Conservation (phyloP, 2,797 vertebrate genomes). For the Thaleichthys pacificus region DNA sequence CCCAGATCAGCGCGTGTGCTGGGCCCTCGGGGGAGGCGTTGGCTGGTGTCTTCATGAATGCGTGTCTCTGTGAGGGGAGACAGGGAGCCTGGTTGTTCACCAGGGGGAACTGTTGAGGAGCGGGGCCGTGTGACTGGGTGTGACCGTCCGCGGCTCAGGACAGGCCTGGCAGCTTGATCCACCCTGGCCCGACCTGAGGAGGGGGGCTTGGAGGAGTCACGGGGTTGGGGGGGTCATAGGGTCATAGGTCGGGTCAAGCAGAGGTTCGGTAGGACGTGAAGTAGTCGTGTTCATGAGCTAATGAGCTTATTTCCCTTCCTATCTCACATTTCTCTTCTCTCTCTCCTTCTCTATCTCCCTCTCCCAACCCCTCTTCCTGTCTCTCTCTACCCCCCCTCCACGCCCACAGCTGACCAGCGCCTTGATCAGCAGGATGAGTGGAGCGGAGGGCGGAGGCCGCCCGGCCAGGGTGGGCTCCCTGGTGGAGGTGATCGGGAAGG, state of each 20-base stretch:
- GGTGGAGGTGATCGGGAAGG: slow-evolving; percentile 96
- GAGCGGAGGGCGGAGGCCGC: slow-evolving; percentile 76
- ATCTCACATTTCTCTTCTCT: not conserved
- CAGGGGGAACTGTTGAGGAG: not conserved
- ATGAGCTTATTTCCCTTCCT: not conserved
- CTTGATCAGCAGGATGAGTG: slow-evolving; percentile 88
- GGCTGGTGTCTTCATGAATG: not conserved
- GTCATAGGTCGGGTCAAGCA: no score
- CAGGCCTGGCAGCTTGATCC: not conserved
- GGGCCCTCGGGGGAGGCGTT: no score
- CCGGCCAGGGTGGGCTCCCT: slow-evolving; percentile 88
- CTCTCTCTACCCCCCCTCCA: not conserved
- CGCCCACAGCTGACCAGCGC: slow-evolving; percentile 79
- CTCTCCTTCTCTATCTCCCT: slow-evolving; percentile 2
- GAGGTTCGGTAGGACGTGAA: no score
- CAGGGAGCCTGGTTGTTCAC: not conserved
- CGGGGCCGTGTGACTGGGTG: slow-evolving; percentile 2
- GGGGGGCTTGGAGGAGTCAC: no score
- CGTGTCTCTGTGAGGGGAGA: not conserved
- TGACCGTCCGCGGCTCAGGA: slow-evolving; percentile 1
- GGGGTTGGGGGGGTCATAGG: no score
- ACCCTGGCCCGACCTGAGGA: no score
- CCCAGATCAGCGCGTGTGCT: no score
- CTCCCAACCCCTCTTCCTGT: not conserved
- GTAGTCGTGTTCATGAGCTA: not conserved